Evolutionary conservation across 2,888 invertebrate genomes (phyloP), one percentile per base, ranked within the genome.

Genomic region (Drosophila dives): DNA sequence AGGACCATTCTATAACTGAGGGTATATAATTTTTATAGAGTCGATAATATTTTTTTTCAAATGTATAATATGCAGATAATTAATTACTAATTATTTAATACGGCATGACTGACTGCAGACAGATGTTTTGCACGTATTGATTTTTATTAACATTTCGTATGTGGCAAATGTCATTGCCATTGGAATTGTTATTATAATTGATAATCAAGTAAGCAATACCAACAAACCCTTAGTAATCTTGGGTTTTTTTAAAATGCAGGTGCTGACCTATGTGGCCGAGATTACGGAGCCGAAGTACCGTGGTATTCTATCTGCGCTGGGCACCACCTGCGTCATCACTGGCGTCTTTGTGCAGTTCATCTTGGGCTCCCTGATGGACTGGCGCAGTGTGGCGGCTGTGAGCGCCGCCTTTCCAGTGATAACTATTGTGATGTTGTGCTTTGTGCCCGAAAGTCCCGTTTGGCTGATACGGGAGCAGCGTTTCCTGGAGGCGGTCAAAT

Each of bases 251-350:
- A 26, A 4, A 8, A 7, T 55, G 38, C 86, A 96, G 96, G 96
- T 97, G 36, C 92, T 97, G 82, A 97, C 97, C 0, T 97, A 97
- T 91, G 97, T 97, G 17, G 97, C 97, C 7, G 97, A 97, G 93
- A 95, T 97, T 58, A 96, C 97, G 1, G 96, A 97, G 91, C 97
- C 97, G 0, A 95, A 96, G 86, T 94, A 97, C 42, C 94, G 97
- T 36, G 97, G 97, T 2, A 92, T 92, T 48, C 66, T 92, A 49
- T 92, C 96, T 0, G 96, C 97, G 8, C 95, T 96, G 23, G 96
- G 97, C 72, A 95, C 96, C 0, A 95, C 96, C 92, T 94, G 96
- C 78, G 95, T 97, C 77, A 96, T 97, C 71, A 92, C 95, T 2
- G 97, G 97, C 1, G 94, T 96, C 29, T 95, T 97, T 89, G 94